Evolutionary conservation across 1,140 invertebrate genomes (phyloP), one percentile per base, ranked within the genome.

Genomic region (Akabosia matsudoensis): DNA sequence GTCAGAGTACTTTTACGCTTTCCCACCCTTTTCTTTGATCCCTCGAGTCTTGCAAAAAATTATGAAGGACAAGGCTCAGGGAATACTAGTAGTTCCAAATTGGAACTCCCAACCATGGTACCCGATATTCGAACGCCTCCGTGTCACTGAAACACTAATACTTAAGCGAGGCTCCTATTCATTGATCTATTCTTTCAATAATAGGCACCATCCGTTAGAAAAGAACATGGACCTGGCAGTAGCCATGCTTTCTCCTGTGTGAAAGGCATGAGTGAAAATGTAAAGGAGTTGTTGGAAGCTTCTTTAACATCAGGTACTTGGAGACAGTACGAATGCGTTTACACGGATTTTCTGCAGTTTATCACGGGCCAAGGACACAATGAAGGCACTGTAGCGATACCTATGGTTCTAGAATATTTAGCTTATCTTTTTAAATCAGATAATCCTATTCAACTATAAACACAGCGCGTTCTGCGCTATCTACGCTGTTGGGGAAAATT

Each of bases 21-120:
- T 76, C 52, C 74, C 74, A n/a, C 74, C 74, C 2, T 71, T 76
- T 31, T 7, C n/a, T 52, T 33, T 76, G 52, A 71, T 76, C 30
- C 18, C 64, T 18, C 31, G 67, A 7, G 67, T 71, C n/a, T 24
- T 76, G 0, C 64, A 70, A n/a, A 76, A 76, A 70, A 71, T 76
- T 10, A 33, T 67, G n/a, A 3, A 2, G 1, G 74, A 76, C 18
- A 52, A 76, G 45, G 18, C 37, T 1, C 33, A 51, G 45, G 54
- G 64, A 1, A 33, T 76, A 13, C 0, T 76, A 18, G 45, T 76
- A 1, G 37, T 71, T 30, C 74, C 74, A 1, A 45, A 71, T 54
- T 61, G 70, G 70, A 71, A 28, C 26, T 30, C 10, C 33, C 75
- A 76, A 28, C 4, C 70, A 3, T 76, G 75, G 75, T 76, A 28